Percentiles rank a stretch among this genome's conserved stretches.
phyloP scores from a whole-genome alignment of 2,888 invertebrate genomes.

The Epirrhoe alternata region DNA sequence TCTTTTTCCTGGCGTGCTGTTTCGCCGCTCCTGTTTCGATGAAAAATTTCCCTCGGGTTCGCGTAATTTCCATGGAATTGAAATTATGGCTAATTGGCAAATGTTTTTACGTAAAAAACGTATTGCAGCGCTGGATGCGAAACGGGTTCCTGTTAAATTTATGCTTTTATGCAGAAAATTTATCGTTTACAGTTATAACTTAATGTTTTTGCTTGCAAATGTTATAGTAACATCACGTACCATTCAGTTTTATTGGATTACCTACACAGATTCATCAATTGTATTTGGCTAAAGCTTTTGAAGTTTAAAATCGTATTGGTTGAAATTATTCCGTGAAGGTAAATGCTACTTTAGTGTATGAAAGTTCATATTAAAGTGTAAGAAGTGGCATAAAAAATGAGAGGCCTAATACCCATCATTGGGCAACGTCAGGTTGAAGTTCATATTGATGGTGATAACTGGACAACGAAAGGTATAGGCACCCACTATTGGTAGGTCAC shows the following conservation, averaged over 20 bases:
- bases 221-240: too few relatives aligned
- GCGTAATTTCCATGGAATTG: slow-evolving; percentile 63
- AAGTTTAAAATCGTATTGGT: too few relatives aligned
- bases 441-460: too few relatives aligned
- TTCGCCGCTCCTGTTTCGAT: slow-evolving; percentile 71
- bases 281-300: too few relatives aligned
- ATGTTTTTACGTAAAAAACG: slow-evolving; percentile 51
- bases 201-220: background rate
- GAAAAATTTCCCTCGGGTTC: slow-evolving; percentile 77
- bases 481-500: background rate
- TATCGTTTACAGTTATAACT: background rate
- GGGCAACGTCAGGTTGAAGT: too few relatives aligned
- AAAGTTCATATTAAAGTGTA: too few relatives aligned
- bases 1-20: slow-evolving; percentile 58
- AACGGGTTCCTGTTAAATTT: slow-evolving; percentile 15
- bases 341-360: too few relatives aligned
- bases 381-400: too few relatives aligned
- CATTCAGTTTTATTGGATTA: background rate
- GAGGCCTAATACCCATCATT: too few relatives aligned
- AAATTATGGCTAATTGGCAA: slow-evolving; percentile 63
- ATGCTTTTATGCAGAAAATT: slow-evolving; percentile 14
- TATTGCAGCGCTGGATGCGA: slow-evolving; percentile 15
- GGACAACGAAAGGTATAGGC: background rate
- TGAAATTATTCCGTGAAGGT: too few relatives aligned
- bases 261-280: too few relatives aligned